Percentiles rank a stretch among this genome's conserved stretches.
phyloP scores from a whole-genome alignment of 2,113 vertebrate species.

The Hydrolagus affinis region DNA sequence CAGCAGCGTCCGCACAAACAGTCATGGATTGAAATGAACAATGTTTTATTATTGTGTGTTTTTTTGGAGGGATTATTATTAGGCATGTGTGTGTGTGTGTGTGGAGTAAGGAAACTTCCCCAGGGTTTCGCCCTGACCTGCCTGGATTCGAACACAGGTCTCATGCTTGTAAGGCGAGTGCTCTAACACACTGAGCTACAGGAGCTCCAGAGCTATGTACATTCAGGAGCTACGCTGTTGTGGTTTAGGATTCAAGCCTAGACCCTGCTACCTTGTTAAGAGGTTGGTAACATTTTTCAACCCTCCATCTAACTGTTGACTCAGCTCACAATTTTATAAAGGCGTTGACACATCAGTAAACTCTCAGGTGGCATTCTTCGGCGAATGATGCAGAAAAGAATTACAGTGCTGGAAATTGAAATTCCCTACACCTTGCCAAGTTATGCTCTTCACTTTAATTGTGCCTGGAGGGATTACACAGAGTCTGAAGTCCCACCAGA shows the following conservation, averaged over 20 bases:
- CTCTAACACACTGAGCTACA: too few species aligned
- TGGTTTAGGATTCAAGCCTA: conserved; percentile 6
- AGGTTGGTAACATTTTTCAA: neutral
- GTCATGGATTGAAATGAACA: too few species aligned
- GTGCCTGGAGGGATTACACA: conserved; percentile 43
- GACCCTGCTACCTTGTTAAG: neutral
- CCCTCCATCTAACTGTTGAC: neutral
- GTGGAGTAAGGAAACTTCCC: too few species aligned
- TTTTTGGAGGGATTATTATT: too few species aligned
- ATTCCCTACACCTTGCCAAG: conserved; percentile 44
- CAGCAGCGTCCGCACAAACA: too few species aligned
- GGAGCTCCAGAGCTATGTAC: neutral
- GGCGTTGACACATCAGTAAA: neutral
- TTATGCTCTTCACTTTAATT: conserved; percentile 49
- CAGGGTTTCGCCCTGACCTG: too few species aligned
- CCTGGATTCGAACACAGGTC: too few species aligned
- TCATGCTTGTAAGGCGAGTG: too few species aligned
- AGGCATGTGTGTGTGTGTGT: too few species aligned
- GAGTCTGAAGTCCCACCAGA: conserved; percentile 28
- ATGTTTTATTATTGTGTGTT: too few species aligned
- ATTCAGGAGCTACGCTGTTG: neutral
- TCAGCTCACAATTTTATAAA: neutral
- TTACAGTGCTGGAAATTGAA: conserved; percentile 48
- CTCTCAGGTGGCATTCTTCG: conserved; percentile 40
- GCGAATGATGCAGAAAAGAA: conserved; percentile 41